A percentile compares a stretch with the other conserved stretches of the same genome.
phyloP scores from a whole-genome alignment of 2,797 vertebrate genomes.

The Anguilla obscura region DNA sequence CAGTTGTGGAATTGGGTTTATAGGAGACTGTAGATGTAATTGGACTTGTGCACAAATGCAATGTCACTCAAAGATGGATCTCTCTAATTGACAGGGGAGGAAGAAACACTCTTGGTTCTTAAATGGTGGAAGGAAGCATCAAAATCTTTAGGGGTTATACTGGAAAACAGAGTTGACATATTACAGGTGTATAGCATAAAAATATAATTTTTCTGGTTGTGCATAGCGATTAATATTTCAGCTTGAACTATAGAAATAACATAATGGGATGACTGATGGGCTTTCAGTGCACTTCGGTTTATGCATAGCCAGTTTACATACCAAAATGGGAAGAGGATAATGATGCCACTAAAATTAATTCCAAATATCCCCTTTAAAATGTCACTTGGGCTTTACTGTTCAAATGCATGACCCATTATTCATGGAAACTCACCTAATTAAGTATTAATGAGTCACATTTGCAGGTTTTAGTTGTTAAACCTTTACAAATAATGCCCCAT shows the following conservation, averaged over 20 bases:
- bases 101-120: not conserved
- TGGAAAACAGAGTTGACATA: not conserved
- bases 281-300: not conserved
- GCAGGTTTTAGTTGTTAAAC: not conserved
- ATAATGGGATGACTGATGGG: not conserved
- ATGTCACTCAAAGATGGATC: not conserved
- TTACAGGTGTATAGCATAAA: not conserved
- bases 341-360: slow-evolving; percentile 5
- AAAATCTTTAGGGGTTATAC: not conserved
- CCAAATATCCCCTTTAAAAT: not conserved
- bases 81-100: not conserved
- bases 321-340: not conserved
- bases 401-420: not conserved
- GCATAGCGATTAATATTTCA: not conserved
- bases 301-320: not conserved
- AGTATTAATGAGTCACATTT: slow-evolving; percentile 9
- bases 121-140: not conserved
- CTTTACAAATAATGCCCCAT: not conserved
- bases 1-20: not conserved
- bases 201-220: not conserved
- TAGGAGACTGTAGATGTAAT: not conserved
- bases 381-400: not conserved
- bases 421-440: not conserved
- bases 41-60: not conserved
- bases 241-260: not conserved